Evolutionary conservation across 2,113 vertebrate species (phyloP).

Genomic region (Nanorana parkeri): DNA sequence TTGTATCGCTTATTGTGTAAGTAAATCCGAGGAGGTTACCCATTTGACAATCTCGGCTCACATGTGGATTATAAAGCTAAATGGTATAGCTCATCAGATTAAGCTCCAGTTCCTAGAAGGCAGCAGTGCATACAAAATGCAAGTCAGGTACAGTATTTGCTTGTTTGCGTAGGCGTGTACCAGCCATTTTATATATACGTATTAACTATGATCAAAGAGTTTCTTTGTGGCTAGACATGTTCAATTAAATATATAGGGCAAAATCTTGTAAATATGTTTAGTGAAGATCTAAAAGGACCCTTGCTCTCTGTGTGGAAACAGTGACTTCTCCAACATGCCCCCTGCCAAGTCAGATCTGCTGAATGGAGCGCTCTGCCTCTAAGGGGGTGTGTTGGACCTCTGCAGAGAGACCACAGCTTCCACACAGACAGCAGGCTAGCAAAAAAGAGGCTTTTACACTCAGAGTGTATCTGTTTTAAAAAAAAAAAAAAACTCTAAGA

Average conservation of each 20-base stretch:
- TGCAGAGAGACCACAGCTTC: no score
- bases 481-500: no score
- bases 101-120: constrained; percentile 36
- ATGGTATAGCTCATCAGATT: constrained; percentile 23
- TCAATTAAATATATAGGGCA: background rate
- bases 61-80: constrained; percentile 25
- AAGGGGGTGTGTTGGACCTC: no score
- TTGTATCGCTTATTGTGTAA: background rate
- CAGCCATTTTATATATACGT: constrained; percentile 16
- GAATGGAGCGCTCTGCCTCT: no score
- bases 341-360: no score
- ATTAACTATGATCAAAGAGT: constrained; percentile 11
- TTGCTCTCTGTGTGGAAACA: no score
- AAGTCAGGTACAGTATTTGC: background rate
- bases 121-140: constrained; percentile 27
- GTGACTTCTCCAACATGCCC: no score
- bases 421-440: no score
- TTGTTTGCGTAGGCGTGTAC: constrained; percentile 13
- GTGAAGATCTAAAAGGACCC: no score
- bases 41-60: constrained; percentile 4
- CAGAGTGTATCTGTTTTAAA: no score
- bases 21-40: constrained; percentile 14
- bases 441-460: no score
- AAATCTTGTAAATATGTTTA: no score
- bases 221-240: background rate